Conservation (phyloP, 2,888 invertebrate species). For the Drosophila mettleri region DNA sequence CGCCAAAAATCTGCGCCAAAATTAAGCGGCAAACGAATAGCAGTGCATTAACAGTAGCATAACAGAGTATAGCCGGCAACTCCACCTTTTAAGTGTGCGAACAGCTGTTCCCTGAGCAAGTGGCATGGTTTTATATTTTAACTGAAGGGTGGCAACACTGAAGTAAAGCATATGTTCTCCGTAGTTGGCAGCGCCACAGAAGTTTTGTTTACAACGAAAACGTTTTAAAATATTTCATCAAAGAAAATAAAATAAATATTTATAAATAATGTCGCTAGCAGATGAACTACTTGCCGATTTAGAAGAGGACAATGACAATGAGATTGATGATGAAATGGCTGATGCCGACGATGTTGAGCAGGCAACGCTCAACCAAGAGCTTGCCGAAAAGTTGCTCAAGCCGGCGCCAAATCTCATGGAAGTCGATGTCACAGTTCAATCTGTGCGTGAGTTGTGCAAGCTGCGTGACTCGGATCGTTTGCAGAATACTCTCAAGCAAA, state of each 20-base stretch:
- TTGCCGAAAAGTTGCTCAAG: conserved; percentile 82
- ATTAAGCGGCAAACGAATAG: conserved; percentile 24
- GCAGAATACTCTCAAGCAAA: conserved; percentile 89
- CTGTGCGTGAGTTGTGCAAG: conserved; percentile 95
- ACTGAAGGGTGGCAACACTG: conserved; percentile 21
- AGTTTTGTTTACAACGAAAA: conserved; percentile 47
- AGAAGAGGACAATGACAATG: conserved; percentile 96
- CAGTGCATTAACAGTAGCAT: not conserved
- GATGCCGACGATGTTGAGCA: conserved; percentile 83
- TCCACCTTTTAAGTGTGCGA: not conserved
- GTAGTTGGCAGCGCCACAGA: conserved; percentile 13
- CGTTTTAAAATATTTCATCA: conserved; percentile 3
- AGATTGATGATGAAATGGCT: conserved; percentile 86
- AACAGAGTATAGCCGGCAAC: conserved; percentile 9
- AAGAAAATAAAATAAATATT: not conserved
- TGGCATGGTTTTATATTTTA: too few species aligned
- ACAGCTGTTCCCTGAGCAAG: too few species aligned
- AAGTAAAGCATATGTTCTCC: conserved; percentile 24
- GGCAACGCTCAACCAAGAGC: conserved; percentile 71
- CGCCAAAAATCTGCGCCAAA: conserved; percentile 71
- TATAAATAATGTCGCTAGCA: conserved; percentile 94
- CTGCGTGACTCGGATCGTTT: conserved; percentile 93
- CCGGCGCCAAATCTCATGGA: conserved; percentile 79
- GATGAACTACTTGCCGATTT: conserved; percentile 99
- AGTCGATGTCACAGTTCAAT: conserved; percentile 88